These are phyloP conservation scores for Germaria angustata DNA, from an alignment of 2,888 invertebrate species.

Conservation along the genomic window DNA sequence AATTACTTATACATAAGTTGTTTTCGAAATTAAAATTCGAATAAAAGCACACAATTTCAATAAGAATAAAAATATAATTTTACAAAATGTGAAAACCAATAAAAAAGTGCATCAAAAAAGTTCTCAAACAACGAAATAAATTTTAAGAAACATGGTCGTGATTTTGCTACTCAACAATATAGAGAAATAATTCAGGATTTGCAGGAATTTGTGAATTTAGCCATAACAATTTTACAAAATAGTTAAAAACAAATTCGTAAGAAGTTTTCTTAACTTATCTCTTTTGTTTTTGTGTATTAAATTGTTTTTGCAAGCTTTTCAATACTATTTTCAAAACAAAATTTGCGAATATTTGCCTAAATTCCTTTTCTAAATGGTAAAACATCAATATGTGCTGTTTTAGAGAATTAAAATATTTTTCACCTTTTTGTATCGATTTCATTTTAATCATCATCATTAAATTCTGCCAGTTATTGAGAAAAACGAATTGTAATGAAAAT, in stretches of 20 bases:
- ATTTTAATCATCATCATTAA: neutral
- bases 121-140: constrained; percentile 35
- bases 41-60: neutral
- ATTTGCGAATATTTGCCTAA: constrained; percentile 66
- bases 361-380: constrained; percentile 26
- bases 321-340: constrained; percentile 51
- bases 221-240: neutral
- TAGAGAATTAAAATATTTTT: neutral
- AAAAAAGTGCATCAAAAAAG: neutral
- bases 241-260: constrained; percentile 38
- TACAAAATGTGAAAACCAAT: neutral
- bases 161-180: neutral
- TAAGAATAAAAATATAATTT: neutral
- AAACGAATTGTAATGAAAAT: neutral
- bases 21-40: neutral
- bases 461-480: neutral
- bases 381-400: neutral
- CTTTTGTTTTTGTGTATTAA: neutral
- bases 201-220: neutral
- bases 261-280: constrained; percentile 14
- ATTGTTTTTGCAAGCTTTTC: constrained; percentile 28
- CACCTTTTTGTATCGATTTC: neutral
- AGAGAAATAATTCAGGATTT: neutral
- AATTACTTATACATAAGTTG: neutral
- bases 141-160: neutral